These are phyloP conservation scores for Dorcus parallelipipedus DNA, from an alignment of 2,888 invertebrate genomes.

Conservation along the genomic window DNA sequence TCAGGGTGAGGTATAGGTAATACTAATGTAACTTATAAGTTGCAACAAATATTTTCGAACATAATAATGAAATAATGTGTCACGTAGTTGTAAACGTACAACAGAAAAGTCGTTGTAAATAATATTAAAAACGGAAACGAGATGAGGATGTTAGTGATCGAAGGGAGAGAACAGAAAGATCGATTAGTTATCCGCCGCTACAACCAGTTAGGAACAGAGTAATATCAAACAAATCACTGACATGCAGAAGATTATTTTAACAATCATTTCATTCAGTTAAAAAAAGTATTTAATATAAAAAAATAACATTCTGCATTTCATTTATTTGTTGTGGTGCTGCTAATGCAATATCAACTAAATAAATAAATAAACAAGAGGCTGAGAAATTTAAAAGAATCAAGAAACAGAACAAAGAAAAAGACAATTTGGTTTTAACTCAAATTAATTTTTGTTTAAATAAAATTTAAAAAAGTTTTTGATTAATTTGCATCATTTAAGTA, in stretches of 20 bases:
- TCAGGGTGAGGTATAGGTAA: slow-evolving; percentile 83
- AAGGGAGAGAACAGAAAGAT: slow-evolving; percentile 14
- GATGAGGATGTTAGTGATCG: slow-evolving; percentile 17
- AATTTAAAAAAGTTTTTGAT: too few species aligned
- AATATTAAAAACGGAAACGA: slow-evolving; percentile 4
- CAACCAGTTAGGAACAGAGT: not conserved
- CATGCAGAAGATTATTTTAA: not conserved
- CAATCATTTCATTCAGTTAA: too few species aligned
- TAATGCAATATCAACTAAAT: not conserved
- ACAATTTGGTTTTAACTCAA: not conserved
- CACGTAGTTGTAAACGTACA: not conserved
- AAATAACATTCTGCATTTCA: not conserved
- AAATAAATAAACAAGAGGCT: not conserved
- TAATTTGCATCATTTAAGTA: too few species aligned
- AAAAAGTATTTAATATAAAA: too few species aligned
- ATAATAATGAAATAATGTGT: not conserved
- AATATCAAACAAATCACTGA: not conserved
- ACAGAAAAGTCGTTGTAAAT: slow-evolving; percentile 1
- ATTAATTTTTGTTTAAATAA: not conserved
- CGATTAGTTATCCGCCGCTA: slow-evolving; percentile 19
- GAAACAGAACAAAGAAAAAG: not conserved
- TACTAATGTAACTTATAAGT: slow-evolving; percentile 64
- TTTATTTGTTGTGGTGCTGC: slow-evolving; percentile 4
- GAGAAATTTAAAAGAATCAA: not conserved
- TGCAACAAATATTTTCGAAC: slow-evolving; percentile 20